phyloP scores from a whole-genome alignment of 2,113 vertebrate genomes.

The rabbit (Oryctolagus cuniculus) region mOryCun1.1 NC_091441.1:62359001-62359500 shows the following conservation, averaged over 20 bases:
- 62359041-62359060: background rate
- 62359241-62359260: background rate
- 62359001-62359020: rapidly evolving
- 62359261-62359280: background rate
- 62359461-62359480: background rate
- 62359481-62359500: background rate
- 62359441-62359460: background rate
- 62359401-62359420: background rate
- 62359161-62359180: background rate
- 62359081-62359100: background rate
- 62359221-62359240: background rate
- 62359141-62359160: background rate
- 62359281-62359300: background rate
- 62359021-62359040: rapidly evolving
- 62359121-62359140: background rate
- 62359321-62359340: rapidly evolving
- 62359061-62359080: background rate
- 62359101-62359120: background rate
- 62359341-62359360: background rate
- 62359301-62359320: background rate
- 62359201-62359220: background rate
- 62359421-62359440: background rate
- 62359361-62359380: background rate
- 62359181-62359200: no score
- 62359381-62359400: background rate